These are phyloP conservation scores for Fragum sueziense DNA, from an alignment of 2,888 invertebrate genomes.

Conservation along the genomic window DNA sequence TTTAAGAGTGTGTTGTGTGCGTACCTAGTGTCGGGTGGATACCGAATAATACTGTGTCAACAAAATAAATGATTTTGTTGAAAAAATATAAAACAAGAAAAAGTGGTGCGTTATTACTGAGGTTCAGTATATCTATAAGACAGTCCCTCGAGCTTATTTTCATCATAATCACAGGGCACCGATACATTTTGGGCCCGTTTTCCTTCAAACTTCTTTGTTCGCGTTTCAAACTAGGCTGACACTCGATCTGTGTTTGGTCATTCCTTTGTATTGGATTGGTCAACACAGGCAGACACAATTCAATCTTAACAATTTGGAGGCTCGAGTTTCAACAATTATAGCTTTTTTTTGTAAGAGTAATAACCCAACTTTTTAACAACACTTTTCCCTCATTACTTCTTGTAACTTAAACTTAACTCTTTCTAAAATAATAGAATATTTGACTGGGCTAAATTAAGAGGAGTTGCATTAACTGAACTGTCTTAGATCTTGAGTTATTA, in stretches of 20 bases:
- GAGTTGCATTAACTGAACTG: too few relatives aligned
- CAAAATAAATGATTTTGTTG: too few relatives aligned
- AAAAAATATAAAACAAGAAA: background rate
- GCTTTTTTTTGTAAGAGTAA: background rate
- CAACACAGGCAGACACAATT: constrained; percentile 1
- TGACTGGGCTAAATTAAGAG: too few relatives aligned
- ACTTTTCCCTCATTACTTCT: background rate
- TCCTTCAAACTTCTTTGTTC: background rate
- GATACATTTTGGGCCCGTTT: background rate
- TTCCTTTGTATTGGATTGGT: constrained; percentile 13
- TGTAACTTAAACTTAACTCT: too few relatives aligned
- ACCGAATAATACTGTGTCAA: too few relatives aligned
- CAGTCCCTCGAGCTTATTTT: background rate
- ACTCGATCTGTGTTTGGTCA: constrained; percentile 12
- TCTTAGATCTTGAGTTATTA: too few relatives aligned
- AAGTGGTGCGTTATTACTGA: background rate
- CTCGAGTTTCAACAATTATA: constrained; percentile 14
- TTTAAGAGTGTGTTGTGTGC: too few relatives aligned
- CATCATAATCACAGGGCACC: background rate
- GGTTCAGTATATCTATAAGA: background rate
- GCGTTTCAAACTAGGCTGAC: background rate
- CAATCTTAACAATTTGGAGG: constrained; percentile 7
- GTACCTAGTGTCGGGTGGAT: too few relatives aligned
- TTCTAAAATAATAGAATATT: too few relatives aligned
- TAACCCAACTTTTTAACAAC: background rate